Conservation (phyloP, 2,888 invertebrate genomes). For the Caenorhabditis zanzibari region DNA sequence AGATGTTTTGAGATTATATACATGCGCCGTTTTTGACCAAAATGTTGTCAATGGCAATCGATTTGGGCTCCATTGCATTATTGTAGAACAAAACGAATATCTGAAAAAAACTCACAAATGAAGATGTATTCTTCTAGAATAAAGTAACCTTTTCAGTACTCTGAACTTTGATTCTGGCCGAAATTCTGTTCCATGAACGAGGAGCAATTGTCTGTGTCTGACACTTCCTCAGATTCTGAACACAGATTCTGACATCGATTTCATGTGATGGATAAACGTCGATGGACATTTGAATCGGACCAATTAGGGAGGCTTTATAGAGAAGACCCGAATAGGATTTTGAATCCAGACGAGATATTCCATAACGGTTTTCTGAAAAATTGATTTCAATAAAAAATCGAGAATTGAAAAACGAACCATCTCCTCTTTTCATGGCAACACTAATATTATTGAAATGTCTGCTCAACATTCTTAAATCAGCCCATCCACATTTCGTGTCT, state of each 20-base stretch:
- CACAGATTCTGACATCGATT: slow-evolving; percentile 75
- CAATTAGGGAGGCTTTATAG: slow-evolving; percentile 48
- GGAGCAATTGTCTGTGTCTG: slow-evolving; percentile 70
- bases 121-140: neutral
- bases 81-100: slow-evolving; percentile 76
- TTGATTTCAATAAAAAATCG: neutral
- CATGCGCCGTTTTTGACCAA: slow-evolving; percentile 58
- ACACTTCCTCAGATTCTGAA: slow-evolving; percentile 72
- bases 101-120: slow-evolving; percentile 52
- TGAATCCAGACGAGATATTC: slow-evolving; percentile 70
- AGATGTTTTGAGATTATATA: slow-evolving; percentile 21
- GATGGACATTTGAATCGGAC: slow-evolving; percentile 74
- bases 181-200: slow-evolving; percentile 75
- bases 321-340: slow-evolving; percentile 73
- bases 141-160: slow-evolving; percentile 69
- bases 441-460: slow-evolving; percentile 75
- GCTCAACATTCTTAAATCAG: slow-evolving; percentile 70
- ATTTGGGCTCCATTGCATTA: slow-evolving; percentile 63
- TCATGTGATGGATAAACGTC: slow-evolving; percentile 75
- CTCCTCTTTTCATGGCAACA: slow-evolving; percentile 74
- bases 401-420: slow-evolving; percentile 52
- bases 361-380: slow-evolving; percentile 74
- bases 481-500: slow-evolving; percentile 71
- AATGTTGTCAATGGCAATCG: slow-evolving; percentile 76
- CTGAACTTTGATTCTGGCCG: slow-evolving; percentile 73